Percentiles rank a stretch among this genome's conserved stretches.
phyloP scores from a whole-genome alignment of 2,888 invertebrate genomes.

The Phyllotreta cruciferae region DNA sequence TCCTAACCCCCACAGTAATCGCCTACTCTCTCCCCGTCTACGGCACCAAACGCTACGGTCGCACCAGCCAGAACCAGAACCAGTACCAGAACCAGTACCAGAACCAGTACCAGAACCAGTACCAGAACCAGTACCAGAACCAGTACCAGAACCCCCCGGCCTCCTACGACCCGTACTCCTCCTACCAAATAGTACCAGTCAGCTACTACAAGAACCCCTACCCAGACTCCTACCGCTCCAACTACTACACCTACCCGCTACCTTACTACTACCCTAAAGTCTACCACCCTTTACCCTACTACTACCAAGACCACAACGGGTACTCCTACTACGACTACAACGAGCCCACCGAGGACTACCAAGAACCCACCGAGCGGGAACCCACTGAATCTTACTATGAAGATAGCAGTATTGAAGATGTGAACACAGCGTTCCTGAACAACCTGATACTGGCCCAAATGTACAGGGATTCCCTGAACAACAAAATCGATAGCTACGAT shows the following conservation, averaged over 20 bases:
- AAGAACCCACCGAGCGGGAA: too few relatives aligned
- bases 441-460: conserved; percentile 72
- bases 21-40: conserved; percentile 54
- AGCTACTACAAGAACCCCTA: conserved; percentile 61
- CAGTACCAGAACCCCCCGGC: conserved; percentile 20
- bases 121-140: conserved; percentile 11
- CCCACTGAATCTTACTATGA: conserved; percentile 72
- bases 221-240: conserved; percentile 64
- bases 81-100: too few relatives aligned
- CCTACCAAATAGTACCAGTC: conserved; percentile 42
- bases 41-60: conserved; percentile 59
- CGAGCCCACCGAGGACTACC: conserved; percentile 62
- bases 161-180: conserved; percentile 50
- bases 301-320: conserved; percentile 57
- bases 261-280: conserved; percentile 57
- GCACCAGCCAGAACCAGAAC: conserved; percentile 38
- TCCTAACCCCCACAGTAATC: conserved; percentile 47
- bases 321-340: conserved; percentile 58
- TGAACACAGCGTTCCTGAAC: conserved; percentile 71
- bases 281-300: conserved; percentile 62
- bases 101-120: too few relatives aligned
- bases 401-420: conserved; percentile 62
- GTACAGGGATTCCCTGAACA: conserved; percentile 64
- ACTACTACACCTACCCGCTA: conserved; percentile 61
- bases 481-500: conserved; percentile 45